These are phyloP conservation scores for Nothocercus nigrocapillus DNA, from an alignment of 2,113 vertebrate genomes.

Conservation along the genomic window DNA sequence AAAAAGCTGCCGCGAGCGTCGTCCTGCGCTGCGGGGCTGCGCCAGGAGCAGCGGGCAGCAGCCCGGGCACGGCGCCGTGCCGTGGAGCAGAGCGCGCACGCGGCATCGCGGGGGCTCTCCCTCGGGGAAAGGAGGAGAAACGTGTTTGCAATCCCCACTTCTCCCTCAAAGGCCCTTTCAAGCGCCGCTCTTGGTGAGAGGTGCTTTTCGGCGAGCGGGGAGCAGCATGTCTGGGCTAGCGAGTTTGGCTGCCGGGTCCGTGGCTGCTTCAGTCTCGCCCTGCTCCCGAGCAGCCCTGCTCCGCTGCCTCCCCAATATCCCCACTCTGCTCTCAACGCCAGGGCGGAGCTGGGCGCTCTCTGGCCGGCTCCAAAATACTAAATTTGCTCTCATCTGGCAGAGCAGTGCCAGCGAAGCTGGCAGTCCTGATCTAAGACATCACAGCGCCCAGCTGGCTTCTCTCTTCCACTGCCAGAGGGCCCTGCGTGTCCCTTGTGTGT, in stretches of 20 bases:
- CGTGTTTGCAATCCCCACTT: neutral
- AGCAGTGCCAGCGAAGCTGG: neutral
- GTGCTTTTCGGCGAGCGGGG: neutral
- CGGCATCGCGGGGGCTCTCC: neutral
- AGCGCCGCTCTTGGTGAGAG: neutral
- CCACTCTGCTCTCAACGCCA: neutral
- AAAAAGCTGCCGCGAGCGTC: neutral
- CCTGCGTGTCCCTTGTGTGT: neutral
- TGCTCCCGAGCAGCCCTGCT: neutral
- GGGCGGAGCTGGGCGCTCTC: neutral
- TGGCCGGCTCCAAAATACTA: neutral
- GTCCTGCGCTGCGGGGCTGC: neutral
- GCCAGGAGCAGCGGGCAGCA: no score
- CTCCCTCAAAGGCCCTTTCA: slow-evolving; percentile 53
- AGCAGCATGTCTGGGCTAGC: slow-evolving; percentile 18
- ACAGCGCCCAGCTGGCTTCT: slow-evolving; percentile 31
- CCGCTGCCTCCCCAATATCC: neutral
- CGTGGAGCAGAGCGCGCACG: neutral
- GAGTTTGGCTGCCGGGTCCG: slow-evolving; percentile 32
- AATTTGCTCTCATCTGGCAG: neutral
- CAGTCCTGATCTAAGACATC: neutral
- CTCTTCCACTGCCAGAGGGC: neutral
- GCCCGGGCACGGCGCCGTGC: neutral
- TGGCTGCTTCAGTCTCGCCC: neutral
- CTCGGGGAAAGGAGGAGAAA: slow-evolving; percentile 34